These are phyloP conservation scores for Ryuthela nishihirai DNA, from an alignment of 2,888 invertebrate genomes.

Conservation along the genomic window DNA sequence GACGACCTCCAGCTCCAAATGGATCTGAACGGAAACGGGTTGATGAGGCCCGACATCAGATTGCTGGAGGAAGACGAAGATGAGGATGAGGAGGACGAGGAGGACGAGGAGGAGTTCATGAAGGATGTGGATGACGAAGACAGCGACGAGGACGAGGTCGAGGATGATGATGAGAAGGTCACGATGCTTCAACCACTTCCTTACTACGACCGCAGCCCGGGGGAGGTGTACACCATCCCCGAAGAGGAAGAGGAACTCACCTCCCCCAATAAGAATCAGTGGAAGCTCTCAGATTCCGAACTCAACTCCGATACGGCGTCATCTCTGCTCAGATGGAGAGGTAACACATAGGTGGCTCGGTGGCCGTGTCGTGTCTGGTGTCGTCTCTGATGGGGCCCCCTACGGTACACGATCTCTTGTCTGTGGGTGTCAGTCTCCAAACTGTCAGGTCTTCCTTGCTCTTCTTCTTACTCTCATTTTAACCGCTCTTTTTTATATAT, in stretches of 20 bases:
- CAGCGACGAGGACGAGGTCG: slow-evolving; percentile 15
- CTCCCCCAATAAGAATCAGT: slow-evolving; percentile 43
- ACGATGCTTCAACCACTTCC: slow-evolving; percentile 5
- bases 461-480: too few species aligned
- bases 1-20: slow-evolving; percentile 6
- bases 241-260: slow-evolving; percentile 56
- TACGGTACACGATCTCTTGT: too few species aligned
- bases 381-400: too few species aligned
- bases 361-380: too few species aligned
- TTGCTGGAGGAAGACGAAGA: slow-evolving; percentile 6
- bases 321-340: slow-evolving; percentile 41
- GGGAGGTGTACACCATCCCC: slow-evolving; percentile 56
- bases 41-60: slow-evolving; percentile 2
- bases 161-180: slow-evolving; percentile 1
- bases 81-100: slow-evolving; percentile 8
- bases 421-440: too few species aligned
- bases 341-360: slow-evolving; percentile 33
- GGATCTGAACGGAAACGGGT: slow-evolving; percentile 22
- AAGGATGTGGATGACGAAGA: not conserved
- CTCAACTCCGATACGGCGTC: slow-evolving; percentile 42
- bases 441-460: too few species aligned
- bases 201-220: slow-evolving; percentile 45
- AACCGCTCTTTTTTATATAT: too few species aligned
- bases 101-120: slow-evolving; percentile 12
- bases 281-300: slow-evolving; percentile 19